Base-by-base conservation (phyloP, 92 coral and sea anemone species). In the Palythoa heliodiscus region DNA sequence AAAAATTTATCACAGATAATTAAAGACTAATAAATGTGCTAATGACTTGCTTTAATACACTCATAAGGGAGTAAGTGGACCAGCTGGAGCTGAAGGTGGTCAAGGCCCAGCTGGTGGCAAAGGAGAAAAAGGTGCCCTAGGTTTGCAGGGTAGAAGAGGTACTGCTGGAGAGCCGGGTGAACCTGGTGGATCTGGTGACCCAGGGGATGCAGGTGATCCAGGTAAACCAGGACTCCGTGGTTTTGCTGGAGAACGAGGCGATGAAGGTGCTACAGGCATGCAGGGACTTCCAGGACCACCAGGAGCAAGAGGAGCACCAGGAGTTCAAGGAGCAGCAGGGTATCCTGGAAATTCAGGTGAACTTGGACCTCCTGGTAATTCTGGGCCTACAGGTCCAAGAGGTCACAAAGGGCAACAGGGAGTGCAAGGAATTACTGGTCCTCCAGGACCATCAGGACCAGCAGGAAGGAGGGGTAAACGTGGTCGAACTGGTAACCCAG, bases 401-500 rank as follows among this genome's bases (percentile, higher is more conserved):
- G 73, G 73, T 70, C 17, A 35, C 19, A 70, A 70, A 43, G 81
- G 81, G 19, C 81, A 37, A 53, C 50, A 58, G 52, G 83, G 83
- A 60, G 2, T 7, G 20, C 29, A 58, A n/a, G 83, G 83, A 78
- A 20, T 10, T 16, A 5, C 17, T 57, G 83, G 83, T 10, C 16
- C 50, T 12, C 25, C 48, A 1, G 83, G 83, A 17, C 11, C 71
- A 57, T 23, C 83, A 2, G 83, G 83, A 11, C 47, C 70, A 29
- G 29, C 70, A 16, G 83, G 83, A 58, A 61, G 54, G 15, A 77
- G 70, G 35, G 83, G 83, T 11, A 77, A 57, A 60, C 24, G 53
- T 37, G 83, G 83, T 17, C 53, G 70, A 77, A 47, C 83, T 4
- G 83, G 83, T 60, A 22, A 64, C 14, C 83, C 83, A 14, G 83